Conservation (phyloP, 64 coral and sea anemone species). For the Pachyseris speciosa region DNA sequence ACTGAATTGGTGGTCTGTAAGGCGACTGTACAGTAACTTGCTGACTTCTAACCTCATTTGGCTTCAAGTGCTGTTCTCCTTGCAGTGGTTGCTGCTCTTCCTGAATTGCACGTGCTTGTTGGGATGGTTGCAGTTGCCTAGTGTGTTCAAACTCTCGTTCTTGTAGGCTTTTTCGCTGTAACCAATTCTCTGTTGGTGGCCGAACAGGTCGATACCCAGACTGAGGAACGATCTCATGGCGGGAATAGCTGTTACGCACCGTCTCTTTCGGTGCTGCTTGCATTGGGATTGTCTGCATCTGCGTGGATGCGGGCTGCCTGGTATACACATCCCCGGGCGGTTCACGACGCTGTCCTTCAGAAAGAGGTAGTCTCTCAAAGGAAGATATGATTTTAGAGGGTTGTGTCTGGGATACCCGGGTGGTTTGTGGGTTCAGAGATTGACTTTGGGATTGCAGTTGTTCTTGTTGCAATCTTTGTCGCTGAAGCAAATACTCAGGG, state of each 20-base stretch:
- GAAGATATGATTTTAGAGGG: neutral
- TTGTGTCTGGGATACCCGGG: neutral
- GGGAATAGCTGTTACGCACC: neutral
- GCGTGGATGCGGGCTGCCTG: neutral
- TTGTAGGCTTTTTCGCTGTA: neutral
- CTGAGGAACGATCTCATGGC: neutral
- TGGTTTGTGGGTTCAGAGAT: neutral
- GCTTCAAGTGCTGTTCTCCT: neutral
- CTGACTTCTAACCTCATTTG: neutral
- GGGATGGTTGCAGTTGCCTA: neutral
- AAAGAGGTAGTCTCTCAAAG: neutral
- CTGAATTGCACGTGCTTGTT: neutral
- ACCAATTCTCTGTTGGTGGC: neutral
- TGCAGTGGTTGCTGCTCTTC: neutral
- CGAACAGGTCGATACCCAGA: neutral
- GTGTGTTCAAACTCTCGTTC: neutral
- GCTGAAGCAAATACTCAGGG: constrained; percentile 33
- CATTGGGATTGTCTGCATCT: neutral
- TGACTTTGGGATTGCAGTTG: neutral
- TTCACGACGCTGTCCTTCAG: neutral
- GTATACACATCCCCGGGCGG: neutral
- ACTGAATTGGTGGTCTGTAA: constrained; percentile 8
- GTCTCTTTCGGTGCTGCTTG: neutral
- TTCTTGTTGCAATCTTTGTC: neutral
- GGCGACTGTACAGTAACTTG: neutral